Base-by-base conservation (phyloP, 2,888 invertebrate genomes). In the Oscheius sp. region DNA sequence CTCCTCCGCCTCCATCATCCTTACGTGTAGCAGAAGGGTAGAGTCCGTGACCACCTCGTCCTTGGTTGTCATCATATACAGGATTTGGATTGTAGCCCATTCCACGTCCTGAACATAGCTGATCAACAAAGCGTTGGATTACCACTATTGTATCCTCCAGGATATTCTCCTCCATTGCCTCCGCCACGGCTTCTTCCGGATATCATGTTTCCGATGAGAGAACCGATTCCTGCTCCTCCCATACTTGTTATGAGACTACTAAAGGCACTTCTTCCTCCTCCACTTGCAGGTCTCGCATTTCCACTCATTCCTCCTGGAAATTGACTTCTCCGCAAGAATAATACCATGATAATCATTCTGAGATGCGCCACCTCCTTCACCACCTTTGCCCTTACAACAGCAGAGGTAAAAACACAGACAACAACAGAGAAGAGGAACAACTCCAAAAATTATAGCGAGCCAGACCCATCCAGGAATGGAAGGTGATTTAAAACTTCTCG, bases 1-100 rank as follows among this genome's bases (percentile, higher is more conserved):
- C 69, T 17, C 82, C 82, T 36, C 83, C 83, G 51, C 82, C 83
- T 38, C 83, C 83, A 45, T 82, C 76, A 62, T 83, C 83, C 36
- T 82, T 80, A 24, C 78, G 78, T 14, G 74, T 77, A 44, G 59
- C 59, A 6, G 79, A 76, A n/a, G 83, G 82, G 57, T 83, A 83
- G 17, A 82, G 67, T 38, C 82, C 82, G 6, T 71, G 73, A 9
- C 80, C 80, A 9, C 76, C 78, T 62, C 75, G 71, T 45, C 73
- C 75, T 24, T 57, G 54, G 41, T 77, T 76, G 49, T 78, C 76
- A 61, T 77, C 77, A 56, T 77, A 77, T 1, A 71, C 70, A 3
- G 69, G 72, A 12, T 57, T 67, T 24, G 73, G 72, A 17, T 47
- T 33, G 9, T 54, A 54, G 8, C 54, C 54, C 36, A 30, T 33